phyloP scores from a whole-genome alignment of 2,888 invertebrate genomes.

The Rhamphomyia laevipes region DNA sequence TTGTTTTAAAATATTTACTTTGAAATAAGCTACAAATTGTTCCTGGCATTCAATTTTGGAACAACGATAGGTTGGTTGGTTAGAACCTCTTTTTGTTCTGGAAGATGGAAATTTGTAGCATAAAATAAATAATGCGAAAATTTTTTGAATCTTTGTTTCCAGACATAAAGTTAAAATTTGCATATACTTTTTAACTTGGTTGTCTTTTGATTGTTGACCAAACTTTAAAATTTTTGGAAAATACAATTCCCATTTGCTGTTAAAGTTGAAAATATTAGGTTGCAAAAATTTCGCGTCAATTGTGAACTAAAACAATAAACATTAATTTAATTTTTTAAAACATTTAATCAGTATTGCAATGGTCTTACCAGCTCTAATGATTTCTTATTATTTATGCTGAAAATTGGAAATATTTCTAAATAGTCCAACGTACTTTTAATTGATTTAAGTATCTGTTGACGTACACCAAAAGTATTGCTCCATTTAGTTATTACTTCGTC shows the following conservation, averaged over 20 bases:
- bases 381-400: neutral
- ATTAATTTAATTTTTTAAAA: neutral
- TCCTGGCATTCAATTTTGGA: conserved; percentile 3
- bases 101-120: neutral
- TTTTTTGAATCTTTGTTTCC: conserved; percentile 1
- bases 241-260: neutral
- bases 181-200: neutral
- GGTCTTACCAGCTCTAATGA: conserved; percentile 2
- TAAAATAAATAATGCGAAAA: neutral
- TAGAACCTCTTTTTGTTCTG: neutral
- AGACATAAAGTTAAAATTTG: neutral
- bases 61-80: neutral
- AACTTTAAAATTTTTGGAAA: conserved; percentile 1
- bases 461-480: neutral
- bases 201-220: conserved; percentile 1
- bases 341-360: neutral
- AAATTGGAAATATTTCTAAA: conserved; percentile 1
- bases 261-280: neutral
- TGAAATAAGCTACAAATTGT: conserved; percentile 6
- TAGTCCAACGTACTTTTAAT: conserved; percentile 1
- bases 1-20: neutral
- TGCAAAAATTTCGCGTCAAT: neutral
- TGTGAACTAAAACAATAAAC: neutral
- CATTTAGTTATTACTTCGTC: neutral
- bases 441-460: neutral